Evolutionary conservation across 2,888 invertebrate species (phyloP), one percentile per base, ranked within the genome.

Genomic region (Tetanocera ferruginea): DNA sequence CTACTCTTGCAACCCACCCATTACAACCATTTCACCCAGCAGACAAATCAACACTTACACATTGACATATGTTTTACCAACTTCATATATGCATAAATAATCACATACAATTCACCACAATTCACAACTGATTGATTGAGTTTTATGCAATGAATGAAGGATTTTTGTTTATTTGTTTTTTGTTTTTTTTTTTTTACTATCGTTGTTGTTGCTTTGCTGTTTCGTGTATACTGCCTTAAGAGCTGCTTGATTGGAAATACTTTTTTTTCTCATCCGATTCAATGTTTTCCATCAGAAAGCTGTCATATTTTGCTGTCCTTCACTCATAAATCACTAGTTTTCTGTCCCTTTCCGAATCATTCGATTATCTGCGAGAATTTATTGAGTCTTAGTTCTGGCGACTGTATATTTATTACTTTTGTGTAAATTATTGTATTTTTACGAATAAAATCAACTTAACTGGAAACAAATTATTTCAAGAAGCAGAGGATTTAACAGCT

Each of bases 91-190:
- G 1, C 43, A 43, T 43, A 43, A 60, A 28, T 60, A 60, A 60
- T 60, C 25, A 60, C 25, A 60, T 60, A 60, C 60, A 43, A 67
- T 52, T 71, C 17, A 55, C 71, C 71, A 52, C 71, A 55, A 34
- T 55, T n/a, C 71, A 37, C 71, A 25, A n/a, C 31, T 31, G 55
- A 71, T 71, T 71, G 71, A 71, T 71, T 55, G 71, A 55, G 28
- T 55, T 71, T 28, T 11, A 52, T 51, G 28, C 31, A 34, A n/a
- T 55, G 52, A 51, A 70, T 64, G 64, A 67, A 67, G 19, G 67
- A 23, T 34, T 37, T 52, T 34, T 71, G 28, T 71, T 34, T 55
- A 55, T 17, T 25, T 69, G 28, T 3, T 49, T 69, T 19, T 5
- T 2, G 3, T 17, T 5, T 23, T 49, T n/a, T 5, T 37, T 9